phyloP scores from a whole-genome alignment of 2,113 vertebrate species.

The Polypterus bichir region DNA sequence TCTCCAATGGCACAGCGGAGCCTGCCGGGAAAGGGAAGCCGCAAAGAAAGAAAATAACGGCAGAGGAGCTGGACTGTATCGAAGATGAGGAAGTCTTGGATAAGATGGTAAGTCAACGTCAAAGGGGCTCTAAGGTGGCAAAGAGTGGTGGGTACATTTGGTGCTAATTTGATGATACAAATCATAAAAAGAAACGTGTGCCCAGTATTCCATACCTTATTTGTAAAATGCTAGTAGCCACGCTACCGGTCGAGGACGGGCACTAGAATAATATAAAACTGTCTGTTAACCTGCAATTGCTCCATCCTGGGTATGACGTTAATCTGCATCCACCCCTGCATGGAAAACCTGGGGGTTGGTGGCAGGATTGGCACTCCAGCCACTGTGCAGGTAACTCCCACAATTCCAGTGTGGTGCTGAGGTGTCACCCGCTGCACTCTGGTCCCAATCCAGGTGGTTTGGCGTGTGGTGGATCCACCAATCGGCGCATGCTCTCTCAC shows the following conservation, averaged over 20 bases:
- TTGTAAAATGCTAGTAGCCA: too few species aligned
- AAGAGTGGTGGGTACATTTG: accelerated
- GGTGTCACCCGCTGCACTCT: too few species aligned
- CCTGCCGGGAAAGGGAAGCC: slow-evolving; percentile 33
- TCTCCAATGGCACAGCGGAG: slow-evolving; percentile 50
- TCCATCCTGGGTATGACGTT: too few species aligned
- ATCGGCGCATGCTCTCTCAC: too few species aligned
- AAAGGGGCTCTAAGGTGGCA: background rate
- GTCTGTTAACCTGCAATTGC: too few species aligned
- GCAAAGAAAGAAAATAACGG: slow-evolving; percentile 44
- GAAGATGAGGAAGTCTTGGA: slow-evolving; percentile 85
- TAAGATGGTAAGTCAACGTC: slow-evolving; percentile 68
- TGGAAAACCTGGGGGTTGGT: background rate
- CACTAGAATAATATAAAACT: too few species aligned
- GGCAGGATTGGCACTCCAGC: too few species aligned
- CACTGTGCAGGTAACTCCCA: too few species aligned
- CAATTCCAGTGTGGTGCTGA: too few species aligned
- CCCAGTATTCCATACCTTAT: too few species aligned
- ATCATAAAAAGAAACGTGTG: too few species aligned
- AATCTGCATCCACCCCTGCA: background rate
- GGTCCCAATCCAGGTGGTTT: background rate
- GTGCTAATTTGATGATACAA: background rate
- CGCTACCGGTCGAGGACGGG: too few species aligned
- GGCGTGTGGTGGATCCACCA: background rate
- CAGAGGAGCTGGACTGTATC: slow-evolving; percentile 65